phyloP scores from a whole-genome alignment of 2,888 invertebrate genomes.

The Plagodis dolabraria region DNA sequence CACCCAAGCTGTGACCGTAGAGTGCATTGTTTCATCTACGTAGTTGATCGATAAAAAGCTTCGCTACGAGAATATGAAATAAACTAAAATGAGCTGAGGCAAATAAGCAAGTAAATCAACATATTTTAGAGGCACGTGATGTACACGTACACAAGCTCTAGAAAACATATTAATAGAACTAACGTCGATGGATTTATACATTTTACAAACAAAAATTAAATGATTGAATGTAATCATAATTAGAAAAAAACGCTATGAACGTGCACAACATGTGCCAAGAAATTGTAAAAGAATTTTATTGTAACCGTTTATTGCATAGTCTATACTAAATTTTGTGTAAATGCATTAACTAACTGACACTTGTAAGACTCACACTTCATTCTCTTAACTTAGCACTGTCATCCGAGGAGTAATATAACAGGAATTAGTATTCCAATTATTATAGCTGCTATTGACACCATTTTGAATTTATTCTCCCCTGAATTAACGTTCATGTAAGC shows the following conservation, averaged over 20 bases:
- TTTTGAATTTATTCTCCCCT: slow-evolving; percentile 69
- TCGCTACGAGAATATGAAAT: too few relatives aligned
- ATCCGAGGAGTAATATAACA: slow-evolving; percentile 29
- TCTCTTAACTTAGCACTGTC: slow-evolving; percentile 34
- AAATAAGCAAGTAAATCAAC: background rate
- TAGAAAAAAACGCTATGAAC: slow-evolving; percentile 1
- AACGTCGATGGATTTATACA: slow-evolving; percentile 11
- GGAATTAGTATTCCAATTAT: slow-evolving; percentile 68
- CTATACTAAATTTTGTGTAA: background rate
- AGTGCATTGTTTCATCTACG: too few relatives aligned
- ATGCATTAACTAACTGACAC: background rate
- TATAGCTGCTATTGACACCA: slow-evolving; percentile 68
- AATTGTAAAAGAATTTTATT: slow-evolving; percentile 3
- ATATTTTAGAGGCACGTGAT: background rate
- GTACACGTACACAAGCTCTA: background rate
- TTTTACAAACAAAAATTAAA: slow-evolving; percentile 13
- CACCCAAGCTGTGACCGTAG: too few relatives aligned
- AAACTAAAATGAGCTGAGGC: too few relatives aligned
- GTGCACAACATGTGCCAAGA: slow-evolving; percentile 16
- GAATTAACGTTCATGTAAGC: slow-evolving; percentile 72
- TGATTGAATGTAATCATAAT: slow-evolving; percentile 23
- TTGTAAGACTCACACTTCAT: slow-evolving; percentile 1
- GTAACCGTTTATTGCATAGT: slow-evolving; percentile 2
- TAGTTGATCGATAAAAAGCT: too few relatives aligned
- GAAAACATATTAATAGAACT: background rate